A percentile compares a stretch with the other conserved stretches of the same genome.
These are phyloP conservation scores for Philaenus spumarius DNA, from an alignment of 1,140 invertebrate genomes.

Conservation along the genomic window DNA sequence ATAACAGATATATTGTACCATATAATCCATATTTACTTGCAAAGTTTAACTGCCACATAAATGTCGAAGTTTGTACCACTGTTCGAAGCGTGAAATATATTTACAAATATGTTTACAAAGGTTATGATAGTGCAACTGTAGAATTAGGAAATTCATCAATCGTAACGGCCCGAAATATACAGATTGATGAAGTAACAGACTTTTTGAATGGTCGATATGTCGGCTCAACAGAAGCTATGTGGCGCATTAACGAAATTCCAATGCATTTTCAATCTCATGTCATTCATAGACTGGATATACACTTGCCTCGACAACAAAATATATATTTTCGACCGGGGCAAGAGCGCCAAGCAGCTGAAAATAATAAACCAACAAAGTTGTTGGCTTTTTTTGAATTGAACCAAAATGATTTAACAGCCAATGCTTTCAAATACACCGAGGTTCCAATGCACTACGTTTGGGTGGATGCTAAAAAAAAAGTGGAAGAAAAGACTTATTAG, in stretches of 20 bases:
- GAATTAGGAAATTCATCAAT: neutral
- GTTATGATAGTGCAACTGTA: too few relatives aligned
- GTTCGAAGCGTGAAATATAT: constrained; percentile 35
- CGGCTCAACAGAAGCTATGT: neutral
- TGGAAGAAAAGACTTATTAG: too few relatives aligned
- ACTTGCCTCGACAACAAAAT: too few relatives aligned
- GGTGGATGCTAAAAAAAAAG: too few relatives aligned
- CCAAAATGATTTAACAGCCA: too few relatives aligned
- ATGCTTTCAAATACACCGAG: too few relatives aligned
- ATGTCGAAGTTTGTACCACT: constrained; percentile 33
- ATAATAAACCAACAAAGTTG: too few relatives aligned
- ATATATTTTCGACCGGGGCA: too few relatives aligned
- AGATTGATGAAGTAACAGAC: neutral
- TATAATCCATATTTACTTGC: constrained; percentile 32
- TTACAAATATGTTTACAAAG: too few relatives aligned
- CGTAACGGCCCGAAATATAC: neutral
- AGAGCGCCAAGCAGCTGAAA: too few relatives aligned
- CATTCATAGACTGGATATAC: neutral
- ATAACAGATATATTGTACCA: constrained; percentile 34
- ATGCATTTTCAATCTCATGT: neutral
- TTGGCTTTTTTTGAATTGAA: too few relatives aligned
- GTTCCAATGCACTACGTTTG: too few relatives aligned
- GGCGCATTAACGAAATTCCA: neutral
- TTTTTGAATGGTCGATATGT: neutral
- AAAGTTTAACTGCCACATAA: constrained; percentile 35